Evolutionary conservation across 2,888 invertebrate species (phyloP), one percentile per base, ranked within the genome.

Genomic region (Philhelius pedissequus): DNA sequence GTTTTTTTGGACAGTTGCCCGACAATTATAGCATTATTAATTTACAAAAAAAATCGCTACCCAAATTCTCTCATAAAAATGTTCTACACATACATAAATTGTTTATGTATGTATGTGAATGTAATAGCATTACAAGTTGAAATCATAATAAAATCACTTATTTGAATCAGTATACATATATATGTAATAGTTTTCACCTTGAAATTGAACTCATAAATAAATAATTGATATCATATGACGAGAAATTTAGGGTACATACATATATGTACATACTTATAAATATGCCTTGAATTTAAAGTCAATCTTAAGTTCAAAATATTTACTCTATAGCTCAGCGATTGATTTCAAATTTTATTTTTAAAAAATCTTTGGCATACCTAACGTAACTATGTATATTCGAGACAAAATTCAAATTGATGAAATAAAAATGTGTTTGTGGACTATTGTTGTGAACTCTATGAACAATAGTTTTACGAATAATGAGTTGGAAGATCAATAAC

Each of bases 101-200:
- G n/a, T n/a, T n/a, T n/a, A n/a, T n/a, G n/a, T n/a, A n/a, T n/a
- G n/a, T n/a, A n/a, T n/a, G n/a, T n/a, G n/a, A n/a, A n/a, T n/a
- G n/a, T n/a, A n/a, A n/a, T n/a, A n/a, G n/a, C n/a, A n/a, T n/a
- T n/a, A n/a, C n/a, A 4, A 38, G 15, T 18, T 40, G 1, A 60
- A 40, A 58, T 38, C 25, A 22, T n/a, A 1, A 22, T 35, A 22
- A 56, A 25, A 25, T 25, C 7, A 56, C 3, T 20, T 22, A n/a
- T 20, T n/a, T 7, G 22, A 25, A 25, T 27, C 3, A n/a, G 4
- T 25, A 48, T 25, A 13, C n/a, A n/a, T n/a, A n/a, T n/a, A n/a
- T n/a, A n/a, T n/a, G n/a, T n/a, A n/a, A n/a, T 15, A 60, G 27
- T 15, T 60, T 43, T 68, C 58, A 74, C 74, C 74, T 80, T 80